Evolutionary conservation across 2,113 vertebrate genomes (phyloP).

Genomic region (Caracal caracal): DNA sequence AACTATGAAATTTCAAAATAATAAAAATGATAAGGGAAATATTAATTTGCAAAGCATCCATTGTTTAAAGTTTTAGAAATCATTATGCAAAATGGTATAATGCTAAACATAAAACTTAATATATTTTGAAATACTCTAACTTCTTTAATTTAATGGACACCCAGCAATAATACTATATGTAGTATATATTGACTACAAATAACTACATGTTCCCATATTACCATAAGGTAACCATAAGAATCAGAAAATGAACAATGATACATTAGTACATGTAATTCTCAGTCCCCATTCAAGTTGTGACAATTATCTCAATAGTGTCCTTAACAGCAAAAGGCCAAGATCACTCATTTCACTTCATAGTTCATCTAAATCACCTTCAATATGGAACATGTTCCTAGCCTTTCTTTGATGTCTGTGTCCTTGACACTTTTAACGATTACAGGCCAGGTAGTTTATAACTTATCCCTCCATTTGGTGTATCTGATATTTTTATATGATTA

Average conservation of each 20-base stretch:
- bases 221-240: background rate
- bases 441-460: background rate
- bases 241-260: background rate
- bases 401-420: background rate
- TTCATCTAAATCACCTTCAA: background rate
- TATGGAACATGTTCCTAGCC: background rate
- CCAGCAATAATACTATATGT: background rate
- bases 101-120: background rate
- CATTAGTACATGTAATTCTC: background rate
- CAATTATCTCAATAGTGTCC: background rate
- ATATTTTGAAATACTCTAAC: constrained; percentile 35
- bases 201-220: background rate
- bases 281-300: background rate
- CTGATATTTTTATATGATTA: background rate
- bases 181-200: background rate
- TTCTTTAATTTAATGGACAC: constrained; percentile 27
- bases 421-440: background rate
- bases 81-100: background rate
- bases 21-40: background rate
- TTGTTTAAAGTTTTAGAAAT: background rate
- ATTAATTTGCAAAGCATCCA: background rate
- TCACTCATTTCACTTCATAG: background rate
- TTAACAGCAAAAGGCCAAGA: background rate
- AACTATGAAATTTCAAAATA: background rate
- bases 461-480: background rate